A percentile compares a stretch with the other conserved stretches of the same genome.
Conservation (phyloP, 1,140 invertebrate species). For the Bombus soroeensis region DNA sequence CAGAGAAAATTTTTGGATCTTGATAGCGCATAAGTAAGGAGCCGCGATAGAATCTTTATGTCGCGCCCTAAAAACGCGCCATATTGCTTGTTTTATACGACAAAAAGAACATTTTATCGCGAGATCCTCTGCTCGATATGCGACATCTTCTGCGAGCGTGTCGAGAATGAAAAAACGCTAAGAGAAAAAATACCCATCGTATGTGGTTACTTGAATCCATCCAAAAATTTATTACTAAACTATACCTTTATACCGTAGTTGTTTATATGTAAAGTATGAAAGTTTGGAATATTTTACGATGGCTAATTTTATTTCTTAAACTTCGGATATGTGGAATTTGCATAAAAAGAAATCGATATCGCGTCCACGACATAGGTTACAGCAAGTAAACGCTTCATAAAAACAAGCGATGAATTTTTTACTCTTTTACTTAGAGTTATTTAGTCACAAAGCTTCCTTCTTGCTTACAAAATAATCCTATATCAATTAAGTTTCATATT, state of each 20-base stretch:
- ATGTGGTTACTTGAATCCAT: neutral
- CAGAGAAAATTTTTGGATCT: constrained; percentile 45
- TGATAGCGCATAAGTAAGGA: constrained; percentile 47
- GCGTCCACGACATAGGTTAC: too few species aligned
- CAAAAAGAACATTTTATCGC: constrained; percentile 43
- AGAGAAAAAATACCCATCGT: neutral
- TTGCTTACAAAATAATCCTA: too few species aligned
- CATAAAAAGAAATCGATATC: neutral
- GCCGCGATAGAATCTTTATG: constrained; percentile 47
- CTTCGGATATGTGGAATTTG: neutral
- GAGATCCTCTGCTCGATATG: constrained; percentile 37
- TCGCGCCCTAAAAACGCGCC: constrained; percentile 52
- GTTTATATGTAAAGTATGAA: neutral
- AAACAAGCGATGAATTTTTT: too few species aligned
- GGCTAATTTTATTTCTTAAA: neutral
- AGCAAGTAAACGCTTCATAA: too few species aligned
- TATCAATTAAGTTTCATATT: too few species aligned
- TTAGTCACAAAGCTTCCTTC: too few species aligned
- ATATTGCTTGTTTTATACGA: constrained; percentile 53
- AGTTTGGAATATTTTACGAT: neutral
- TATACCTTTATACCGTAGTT: neutral
- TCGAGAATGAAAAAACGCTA: constrained; percentile 20
- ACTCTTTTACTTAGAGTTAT: too few species aligned
- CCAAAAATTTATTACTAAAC: neutral
- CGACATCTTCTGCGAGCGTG: constrained; percentile 49